These are phyloP conservation scores for Dermatemys mawii DNA, from an alignment of 2,113 vertebrate genomes.

Conservation along the genomic window DNA sequence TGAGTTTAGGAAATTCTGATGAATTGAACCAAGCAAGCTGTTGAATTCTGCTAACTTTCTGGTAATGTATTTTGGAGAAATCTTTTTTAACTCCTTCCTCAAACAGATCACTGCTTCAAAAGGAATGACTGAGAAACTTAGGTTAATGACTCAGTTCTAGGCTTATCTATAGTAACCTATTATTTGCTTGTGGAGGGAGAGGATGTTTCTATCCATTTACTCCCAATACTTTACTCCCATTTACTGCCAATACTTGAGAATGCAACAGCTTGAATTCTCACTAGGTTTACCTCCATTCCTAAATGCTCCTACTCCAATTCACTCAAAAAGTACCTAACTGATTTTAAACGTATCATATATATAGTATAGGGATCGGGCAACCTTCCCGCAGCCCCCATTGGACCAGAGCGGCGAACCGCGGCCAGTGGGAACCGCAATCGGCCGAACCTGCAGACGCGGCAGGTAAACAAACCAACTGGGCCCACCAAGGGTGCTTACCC, in stretches of 20 bases:
- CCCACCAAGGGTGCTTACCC: too few relatives aligned
- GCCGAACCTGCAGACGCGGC: too few relatives aligned
- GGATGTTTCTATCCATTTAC: neutral
- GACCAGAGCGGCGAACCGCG: too few relatives aligned
- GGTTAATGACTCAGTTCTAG: neutral
- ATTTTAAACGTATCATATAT: neutral
- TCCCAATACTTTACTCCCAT: fast-evolving
- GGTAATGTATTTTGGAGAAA: neutral
- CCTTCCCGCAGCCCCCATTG: too few relatives aligned
- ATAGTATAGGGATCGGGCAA: too few relatives aligned
- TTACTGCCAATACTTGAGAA: neutral
- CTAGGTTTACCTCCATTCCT: neutral
- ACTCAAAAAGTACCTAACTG: neutral
- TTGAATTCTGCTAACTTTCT: neutral
- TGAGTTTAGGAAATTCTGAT: neutral
- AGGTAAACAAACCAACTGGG: too few relatives aligned
- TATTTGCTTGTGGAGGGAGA: neutral
- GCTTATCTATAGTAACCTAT: neutral
- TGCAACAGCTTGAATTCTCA: neutral
- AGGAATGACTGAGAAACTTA: fast-evolving
- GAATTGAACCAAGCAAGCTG: neutral
- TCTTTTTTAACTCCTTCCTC: neutral
- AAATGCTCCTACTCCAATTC: neutral
- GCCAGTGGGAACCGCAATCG: too few relatives aligned
- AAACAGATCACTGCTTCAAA: neutral